A percentile compares a stretch with the other conserved stretches of the same genome.
phyloP scores from a whole-genome alignment of 2,797 vertebrate genomes.

The Cossypha polioptera region DNA sequence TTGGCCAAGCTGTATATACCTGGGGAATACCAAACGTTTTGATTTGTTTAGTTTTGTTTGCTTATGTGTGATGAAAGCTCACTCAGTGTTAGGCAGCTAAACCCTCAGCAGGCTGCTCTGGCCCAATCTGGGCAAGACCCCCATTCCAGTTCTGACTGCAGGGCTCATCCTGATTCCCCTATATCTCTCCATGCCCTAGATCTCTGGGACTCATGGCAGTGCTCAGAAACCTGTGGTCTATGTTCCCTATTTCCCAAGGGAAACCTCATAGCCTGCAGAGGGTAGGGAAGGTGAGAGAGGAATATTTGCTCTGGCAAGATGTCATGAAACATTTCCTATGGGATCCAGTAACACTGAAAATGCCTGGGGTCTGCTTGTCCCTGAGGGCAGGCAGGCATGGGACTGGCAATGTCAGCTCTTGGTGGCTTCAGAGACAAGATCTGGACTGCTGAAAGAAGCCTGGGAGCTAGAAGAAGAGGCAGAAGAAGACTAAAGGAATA shows the following conservation, averaged over 20 bases:
- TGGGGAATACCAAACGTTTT: neutral
- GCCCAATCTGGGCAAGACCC: neutral
- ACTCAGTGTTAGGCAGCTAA: neutral
- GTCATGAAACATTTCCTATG: neutral
- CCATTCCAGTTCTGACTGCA: neutral
- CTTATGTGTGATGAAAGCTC: neutral
- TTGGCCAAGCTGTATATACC: neutral
- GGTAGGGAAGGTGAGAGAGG: neutral
- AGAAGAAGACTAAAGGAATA: neutral
- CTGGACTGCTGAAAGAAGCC: neutral
- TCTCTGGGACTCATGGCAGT: neutral
- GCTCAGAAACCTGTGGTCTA: neutral
- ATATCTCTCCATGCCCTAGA: accelerated
- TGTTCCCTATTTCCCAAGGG: neutral
- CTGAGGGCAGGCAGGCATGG: neutral
- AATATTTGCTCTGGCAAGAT: neutral
- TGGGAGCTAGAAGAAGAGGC: neutral
- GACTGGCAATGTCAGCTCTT: neutral
- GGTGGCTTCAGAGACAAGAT: neutral
- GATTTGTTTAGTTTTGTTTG: neutral
- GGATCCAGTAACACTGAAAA: neutral
- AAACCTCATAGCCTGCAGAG: neutral
- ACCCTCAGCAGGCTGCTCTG: neutral
- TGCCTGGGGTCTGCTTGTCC: neutral
- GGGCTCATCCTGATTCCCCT: neutral